phyloP scores from a whole-genome alignment of 2,797 vertebrate genomes.

The Anolis apletophallus region DNA sequence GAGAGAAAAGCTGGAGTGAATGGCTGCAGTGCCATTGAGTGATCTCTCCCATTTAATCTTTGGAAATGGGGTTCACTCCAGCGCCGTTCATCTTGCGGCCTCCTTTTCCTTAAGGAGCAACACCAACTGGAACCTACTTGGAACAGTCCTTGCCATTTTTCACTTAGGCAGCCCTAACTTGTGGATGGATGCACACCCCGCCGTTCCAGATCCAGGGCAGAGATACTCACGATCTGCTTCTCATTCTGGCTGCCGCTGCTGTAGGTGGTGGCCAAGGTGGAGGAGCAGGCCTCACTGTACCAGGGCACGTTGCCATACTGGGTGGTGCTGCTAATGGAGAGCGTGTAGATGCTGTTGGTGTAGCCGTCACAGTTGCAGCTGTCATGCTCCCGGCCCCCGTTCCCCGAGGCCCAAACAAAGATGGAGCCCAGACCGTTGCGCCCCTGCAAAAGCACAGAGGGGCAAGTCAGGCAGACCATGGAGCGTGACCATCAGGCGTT shows the following conservation, averaged over 20 bases:
- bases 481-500: no score
- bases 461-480: fast-evolving
- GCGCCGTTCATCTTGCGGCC: no score
- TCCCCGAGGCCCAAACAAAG: constrained; percentile 97
- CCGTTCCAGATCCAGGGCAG: fast-evolving
- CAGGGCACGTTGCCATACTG: constrained; percentile 94
- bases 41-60: no score
- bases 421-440: constrained; percentile 93
- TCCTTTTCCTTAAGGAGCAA: no score
- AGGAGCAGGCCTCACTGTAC: constrained; percentile 99
- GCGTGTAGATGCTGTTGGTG: constrained; percentile 98
- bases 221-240: constrained; percentile 93
- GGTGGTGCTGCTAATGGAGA: constrained; percentile 98
- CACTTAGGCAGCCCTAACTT: not conserved
- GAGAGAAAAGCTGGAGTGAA: not conserved
- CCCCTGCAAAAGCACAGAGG: constrained; percentile 77
- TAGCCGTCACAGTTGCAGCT: constrained; percentile 99
- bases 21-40: not conserved
- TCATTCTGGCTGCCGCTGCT: constrained; percentile 96
- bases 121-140: no score
- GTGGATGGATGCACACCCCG: not conserved
- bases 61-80: no score
- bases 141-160: not conserved
- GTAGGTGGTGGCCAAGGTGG: constrained; percentile 95
- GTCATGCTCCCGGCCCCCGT: constrained; percentile 93